A percentile compares a stretch with the other conserved stretches of the same genome.
These are phyloP conservation scores for Drosophila hawaiiensis DNA, from an alignment of 2,888 invertebrate genomes.

Conservation along the genomic window DNA sequence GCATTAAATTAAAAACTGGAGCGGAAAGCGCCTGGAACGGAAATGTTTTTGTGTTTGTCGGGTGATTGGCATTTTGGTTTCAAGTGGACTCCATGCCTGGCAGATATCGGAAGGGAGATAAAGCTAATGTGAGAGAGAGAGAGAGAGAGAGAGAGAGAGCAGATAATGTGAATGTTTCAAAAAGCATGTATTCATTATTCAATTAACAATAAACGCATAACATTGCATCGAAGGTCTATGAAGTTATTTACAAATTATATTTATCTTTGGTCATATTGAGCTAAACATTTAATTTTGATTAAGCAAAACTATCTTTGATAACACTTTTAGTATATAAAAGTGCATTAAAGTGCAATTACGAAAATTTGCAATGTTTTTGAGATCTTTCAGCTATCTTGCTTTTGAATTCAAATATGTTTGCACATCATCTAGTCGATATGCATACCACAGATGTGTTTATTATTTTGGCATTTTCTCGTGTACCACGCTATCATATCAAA, in stretches of 20 bases:
- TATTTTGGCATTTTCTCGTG: not conserved
- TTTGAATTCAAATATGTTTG: not conserved
- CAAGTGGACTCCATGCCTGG: slow-evolving; percentile 32
- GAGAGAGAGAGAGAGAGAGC: not conserved
- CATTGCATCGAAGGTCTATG: not conserved
- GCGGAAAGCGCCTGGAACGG: slow-evolving; percentile 74
- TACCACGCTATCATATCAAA: not conserved
- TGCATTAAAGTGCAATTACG: not conserved
- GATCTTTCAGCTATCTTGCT: not conserved
- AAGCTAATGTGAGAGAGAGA: not conserved
- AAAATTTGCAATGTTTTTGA: not conserved
- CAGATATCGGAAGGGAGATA: slow-evolving; percentile 8
- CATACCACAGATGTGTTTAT: not conserved
- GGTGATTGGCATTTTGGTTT: slow-evolving; percentile 66
- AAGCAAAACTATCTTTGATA: not conserved
- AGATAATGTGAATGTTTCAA: not conserved
- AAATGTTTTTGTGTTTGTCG: slow-evolving; percentile 69
- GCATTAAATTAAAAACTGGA: slow-evolving; percentile 76
- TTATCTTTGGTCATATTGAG: not conserved
- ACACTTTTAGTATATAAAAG: not conserved
- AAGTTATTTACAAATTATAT: not conserved
- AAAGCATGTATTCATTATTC: not conserved
- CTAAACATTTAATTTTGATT: not conserved
- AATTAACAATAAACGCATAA: not conserved
- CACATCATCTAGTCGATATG: not conserved